These are phyloP conservation scores for Tympanuchus pallidicinctus DNA, from an alignment of 2,113 vertebrate genomes.

Conservation along the genomic window DNA sequence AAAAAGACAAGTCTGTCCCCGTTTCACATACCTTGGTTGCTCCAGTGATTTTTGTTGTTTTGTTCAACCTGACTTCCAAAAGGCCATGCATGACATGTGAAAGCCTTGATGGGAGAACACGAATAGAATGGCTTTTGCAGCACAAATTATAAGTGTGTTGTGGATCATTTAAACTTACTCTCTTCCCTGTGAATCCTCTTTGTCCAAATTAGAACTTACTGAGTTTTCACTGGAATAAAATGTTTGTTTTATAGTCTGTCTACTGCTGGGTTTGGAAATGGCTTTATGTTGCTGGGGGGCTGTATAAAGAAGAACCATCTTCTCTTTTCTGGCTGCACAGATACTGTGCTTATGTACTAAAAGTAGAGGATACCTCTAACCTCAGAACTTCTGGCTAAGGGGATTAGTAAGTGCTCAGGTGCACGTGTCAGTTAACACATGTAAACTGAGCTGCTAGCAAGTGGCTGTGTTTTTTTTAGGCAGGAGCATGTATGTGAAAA, in stretches of 20 bases:
- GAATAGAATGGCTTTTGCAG: not conserved
- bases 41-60: not conserved
- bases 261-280: not conserved
- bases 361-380: not conserved
- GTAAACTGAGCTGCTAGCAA: not conserved
- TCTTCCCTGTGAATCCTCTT: not conserved
- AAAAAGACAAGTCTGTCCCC: not conserved
- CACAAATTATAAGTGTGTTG: not conserved
- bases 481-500: not conserved
- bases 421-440: rapidly evolving
- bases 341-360: not conserved
- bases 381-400: not conserved
- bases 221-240: not conserved
- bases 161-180: not conserved
- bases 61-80: not conserved
- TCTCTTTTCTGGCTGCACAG: not conserved
- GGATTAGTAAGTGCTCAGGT: not conserved
- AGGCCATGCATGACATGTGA: not conserved
- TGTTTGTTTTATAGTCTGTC: not conserved
- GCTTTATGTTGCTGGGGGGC: not conserved
- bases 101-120: not conserved
- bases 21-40: not conserved
- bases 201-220: not conserved
- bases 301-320: not conserved
- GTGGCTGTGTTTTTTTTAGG: not conserved